Base-by-base conservation (phyloP, 1,140 invertebrate genomes). In the Pseudomyrmex flavicornis region DNA sequence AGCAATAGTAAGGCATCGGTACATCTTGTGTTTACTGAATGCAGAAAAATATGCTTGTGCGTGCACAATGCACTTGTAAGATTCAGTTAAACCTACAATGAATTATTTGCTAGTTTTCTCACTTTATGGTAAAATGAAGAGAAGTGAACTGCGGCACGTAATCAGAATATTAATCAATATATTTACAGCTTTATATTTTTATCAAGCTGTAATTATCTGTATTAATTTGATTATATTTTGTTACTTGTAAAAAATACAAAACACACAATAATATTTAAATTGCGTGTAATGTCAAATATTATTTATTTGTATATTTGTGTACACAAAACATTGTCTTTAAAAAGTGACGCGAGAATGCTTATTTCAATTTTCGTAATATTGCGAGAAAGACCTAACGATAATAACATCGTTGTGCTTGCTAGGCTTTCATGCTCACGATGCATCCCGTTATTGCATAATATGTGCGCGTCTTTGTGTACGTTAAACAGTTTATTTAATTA, bases 1-100 rank as follows among this genome's bases (percentile, higher is more conserved):
- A 79, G 3, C 69, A 69, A 79, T 69, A 79, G 75, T 79, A 79
- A 79, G 75, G 65, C 63, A 79, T 79, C 75, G 65, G 75, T 79
- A 79, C 75, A 79, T 79, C 75, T 79, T 79, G 17, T 68, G 35
- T 79, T 79, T 79, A 69, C 50, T 79, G 63, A 69, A 58, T 58
- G 65, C 44, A 58, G 65, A 58, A 58, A 77, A 48, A 58, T 79
- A 58, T 77, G 50, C 50, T 8, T 9, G 35, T 77, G 63, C 63
- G 75, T 79, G 75, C 22, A 5, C 59, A 52, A 76, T 17, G 48
- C 22, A 20, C 12, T n/a, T 26, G 13, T 35, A 10, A 48, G 35
- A 26, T 69, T 69, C 75, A 79, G 62, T 79, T 79, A 22, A 54
- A 20, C 8, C 26, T n/a, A 15, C 7, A n/a, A 8, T 46, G 15